phyloP scores from a whole-genome alignment of 2,888 invertebrate genomes.

The Caenorhabditis virilis region DNA sequence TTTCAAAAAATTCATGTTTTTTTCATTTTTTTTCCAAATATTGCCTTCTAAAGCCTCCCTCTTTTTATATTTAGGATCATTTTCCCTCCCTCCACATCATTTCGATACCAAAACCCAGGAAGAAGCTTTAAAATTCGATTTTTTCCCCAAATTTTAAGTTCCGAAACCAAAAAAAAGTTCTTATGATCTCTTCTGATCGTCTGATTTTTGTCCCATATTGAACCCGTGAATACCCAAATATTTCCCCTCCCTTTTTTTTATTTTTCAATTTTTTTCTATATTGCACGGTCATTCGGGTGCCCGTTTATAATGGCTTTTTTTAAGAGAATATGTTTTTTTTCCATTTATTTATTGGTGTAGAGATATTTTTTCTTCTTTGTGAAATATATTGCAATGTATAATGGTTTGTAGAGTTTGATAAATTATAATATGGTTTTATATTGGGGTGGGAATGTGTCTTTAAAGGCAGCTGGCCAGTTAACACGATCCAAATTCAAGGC shows the following conservation, averaged over 20 bases:
- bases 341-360: no score
- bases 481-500: no score
- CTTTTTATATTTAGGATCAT: not conserved
- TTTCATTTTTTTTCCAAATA: not conserved
- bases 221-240: not conserved
- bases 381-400: no score
- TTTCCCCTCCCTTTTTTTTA: not conserved
- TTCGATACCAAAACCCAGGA: not conserved
- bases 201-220: not conserved
- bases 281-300: slow-evolving; percentile 24
- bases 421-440: no score
- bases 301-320: slow-evolving; percentile 6
- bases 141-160: not conserved
- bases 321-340: no score
- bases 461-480: no score
- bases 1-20: not conserved
- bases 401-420: no score
- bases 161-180: not conserved
- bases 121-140: slow-evolving; percentile 2
- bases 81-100: not conserved
- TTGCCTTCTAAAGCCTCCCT: no score
- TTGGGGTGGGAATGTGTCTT: no score
- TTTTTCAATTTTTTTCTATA: slow-evolving; percentile 5
- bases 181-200: not conserved
- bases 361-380: no score